Conservation (phyloP, 2,888 invertebrate species). For the Hetaerina titia region DNA sequence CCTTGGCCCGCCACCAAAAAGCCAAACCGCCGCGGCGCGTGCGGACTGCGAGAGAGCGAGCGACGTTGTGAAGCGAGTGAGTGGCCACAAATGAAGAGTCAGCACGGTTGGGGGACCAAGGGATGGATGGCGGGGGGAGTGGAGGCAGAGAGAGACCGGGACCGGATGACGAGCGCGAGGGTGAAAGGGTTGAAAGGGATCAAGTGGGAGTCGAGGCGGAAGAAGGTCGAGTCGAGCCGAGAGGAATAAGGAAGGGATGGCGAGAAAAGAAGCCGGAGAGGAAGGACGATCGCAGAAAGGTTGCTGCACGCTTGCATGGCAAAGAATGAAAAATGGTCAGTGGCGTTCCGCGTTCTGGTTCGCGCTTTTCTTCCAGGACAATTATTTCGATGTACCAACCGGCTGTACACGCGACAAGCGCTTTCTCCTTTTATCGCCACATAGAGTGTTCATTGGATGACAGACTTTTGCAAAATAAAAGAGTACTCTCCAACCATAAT, state of each 20-base stretch:
- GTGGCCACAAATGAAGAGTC: constrained; percentile 19
- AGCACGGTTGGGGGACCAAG: background rate
- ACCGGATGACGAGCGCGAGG: background rate
- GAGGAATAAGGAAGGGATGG: background rate
- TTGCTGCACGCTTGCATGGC: background rate
- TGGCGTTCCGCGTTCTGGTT: background rate
- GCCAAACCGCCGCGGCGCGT: background rate
- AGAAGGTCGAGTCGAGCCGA: background rate
- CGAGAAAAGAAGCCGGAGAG: background rate
- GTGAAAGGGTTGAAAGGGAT: background rate
- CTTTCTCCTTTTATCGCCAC: too few species aligned
- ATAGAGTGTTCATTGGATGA: too few species aligned
- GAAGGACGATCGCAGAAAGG: background rate
- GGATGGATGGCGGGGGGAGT: background rate
- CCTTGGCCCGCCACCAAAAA: background rate
- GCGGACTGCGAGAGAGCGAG: background rate
- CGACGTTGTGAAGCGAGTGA: background rate
- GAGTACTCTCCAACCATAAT: too few species aligned
- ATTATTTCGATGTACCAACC: background rate
- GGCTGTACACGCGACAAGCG: too few species aligned
- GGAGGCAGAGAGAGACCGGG: background rate
- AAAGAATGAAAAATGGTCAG: background rate
- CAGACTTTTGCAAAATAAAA: too few species aligned
- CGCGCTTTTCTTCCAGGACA: background rate
- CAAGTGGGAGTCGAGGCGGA: background rate